Evolutionary conservation across 2,888 invertebrate species (phyloP), one percentile per base, ranked within the genome.

Genomic region (Deladenus siricidicola): DNA sequence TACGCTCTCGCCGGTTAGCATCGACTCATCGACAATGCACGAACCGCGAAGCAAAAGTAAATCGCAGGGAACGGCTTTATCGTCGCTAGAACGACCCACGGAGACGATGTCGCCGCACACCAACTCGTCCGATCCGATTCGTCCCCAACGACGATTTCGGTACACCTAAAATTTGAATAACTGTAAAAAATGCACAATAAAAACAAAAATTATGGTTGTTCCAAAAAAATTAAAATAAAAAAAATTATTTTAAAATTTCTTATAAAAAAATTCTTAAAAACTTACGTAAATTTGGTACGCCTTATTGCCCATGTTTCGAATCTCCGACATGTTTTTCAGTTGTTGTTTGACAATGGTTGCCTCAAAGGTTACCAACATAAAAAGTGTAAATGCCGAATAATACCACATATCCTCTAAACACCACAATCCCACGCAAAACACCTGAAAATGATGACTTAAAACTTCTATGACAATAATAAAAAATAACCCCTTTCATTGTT

Each of bases 261-360:
- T 2, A 4, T 23, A 48, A 45, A n/a, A 45, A 45, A n/a, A n/a
- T n/a, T n/a, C n/a, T 19, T 4, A n/a, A 19, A 19, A 49, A 10
- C 21, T 51, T 56, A 48, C 30, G 21, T 30, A 51, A 47, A 57
- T 51, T 28, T 17, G 85, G 78, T 92, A 92, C 0, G 96, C 92
- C 80, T 91, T 92, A 79, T 92, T 96, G 2, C 96, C 98, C 98
- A 99, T 99, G 83, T 93, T 93, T 17, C 96, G 85, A 69, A 99
- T 96, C 83, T 96, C 96, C 0, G 91, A 88, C 93, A 99, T 93
- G 80, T 99, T 98, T 66, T 89, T 84, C 57, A 98, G 81, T 79
- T 99, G 98, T 79, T 99, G 98, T 73, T 96, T 93, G 0, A 99
- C 96, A 57, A 99, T 84, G 0, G 96, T 96, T 70, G 92, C 94